Evolutionary conservation across 1,140 invertebrate genomes (phyloP).

Genomic region (Drosophila yakuba): DNA sequence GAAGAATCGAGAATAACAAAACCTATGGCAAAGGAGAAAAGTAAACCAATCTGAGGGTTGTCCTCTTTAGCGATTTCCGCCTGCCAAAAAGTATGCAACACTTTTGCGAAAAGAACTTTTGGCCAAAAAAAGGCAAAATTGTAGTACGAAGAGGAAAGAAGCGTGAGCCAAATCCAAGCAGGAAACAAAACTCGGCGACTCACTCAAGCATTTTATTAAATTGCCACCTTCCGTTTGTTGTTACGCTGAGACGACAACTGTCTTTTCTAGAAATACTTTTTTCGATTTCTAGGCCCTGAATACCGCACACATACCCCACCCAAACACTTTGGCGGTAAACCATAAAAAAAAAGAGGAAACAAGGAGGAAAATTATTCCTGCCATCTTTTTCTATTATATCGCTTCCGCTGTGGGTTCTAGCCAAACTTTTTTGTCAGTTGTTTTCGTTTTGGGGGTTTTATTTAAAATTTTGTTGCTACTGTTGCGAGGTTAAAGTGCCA

Average conservation of each 20-base stretch:
- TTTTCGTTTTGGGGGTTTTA: conserved; percentile 32
- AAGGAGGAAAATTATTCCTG: conserved; percentile 60
- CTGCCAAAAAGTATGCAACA: conserved; percentile 75
- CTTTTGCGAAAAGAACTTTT: conserved; percentile 37
- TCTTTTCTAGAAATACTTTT: conserved; percentile 46
- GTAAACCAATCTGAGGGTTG: conserved; percentile 74
- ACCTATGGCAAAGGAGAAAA: conserved; percentile 19
- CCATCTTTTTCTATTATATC: conserved; percentile 82
- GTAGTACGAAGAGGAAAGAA: conserved; percentile 1
- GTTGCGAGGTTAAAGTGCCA: conserved; percentile 76
- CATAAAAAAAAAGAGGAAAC: conserved; percentile 22
- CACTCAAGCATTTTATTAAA: conserved; percentile 85
- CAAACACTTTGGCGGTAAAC: conserved; percentile 37
- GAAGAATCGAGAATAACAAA: conserved; percentile 26
- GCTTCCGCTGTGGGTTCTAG: conserved; percentile 69
- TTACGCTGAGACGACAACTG: conserved; percentile 58
- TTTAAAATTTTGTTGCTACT: conserved; percentile 21
- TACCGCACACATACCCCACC: background rate
- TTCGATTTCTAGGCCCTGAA: conserved; percentile 68
- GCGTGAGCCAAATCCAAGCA: conserved; percentile 44
- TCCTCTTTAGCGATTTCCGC: conserved; percentile 30
- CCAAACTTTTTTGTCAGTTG: conserved; percentile 60
- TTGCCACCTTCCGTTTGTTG: conserved; percentile 84
- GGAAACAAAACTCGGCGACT: conserved; percentile 82
- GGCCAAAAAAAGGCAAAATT: conserved; percentile 20